phyloP scores from a whole-genome alignment of 2,888 invertebrate genomes.

The Dynastes tityus region DNA sequence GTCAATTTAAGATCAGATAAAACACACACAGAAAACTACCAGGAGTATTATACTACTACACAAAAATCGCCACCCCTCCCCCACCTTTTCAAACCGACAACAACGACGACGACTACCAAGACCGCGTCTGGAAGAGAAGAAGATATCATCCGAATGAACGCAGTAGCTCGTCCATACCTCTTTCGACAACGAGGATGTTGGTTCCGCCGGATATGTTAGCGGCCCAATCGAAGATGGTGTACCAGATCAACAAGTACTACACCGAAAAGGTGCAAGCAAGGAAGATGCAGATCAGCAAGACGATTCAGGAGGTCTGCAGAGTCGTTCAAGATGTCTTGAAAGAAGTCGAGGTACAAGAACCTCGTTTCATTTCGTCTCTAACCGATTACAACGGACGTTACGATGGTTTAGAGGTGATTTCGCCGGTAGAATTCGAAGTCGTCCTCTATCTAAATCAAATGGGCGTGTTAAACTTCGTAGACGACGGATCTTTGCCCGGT shows the following conservation, averaged over 20 bases:
- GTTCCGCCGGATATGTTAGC: slow-evolving; percentile 95
- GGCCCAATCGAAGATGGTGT: slow-evolving; percentile 94
- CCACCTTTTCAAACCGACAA: slow-evolving; percentile 34
- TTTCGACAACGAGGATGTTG: slow-evolving; percentile 78
- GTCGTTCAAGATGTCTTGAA: slow-evolving; percentile 95
- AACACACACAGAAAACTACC: slow-evolving; percentile 45
- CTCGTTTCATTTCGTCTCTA: slow-evolving; percentile 92
- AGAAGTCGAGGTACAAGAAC: slow-evolving; percentile 96
- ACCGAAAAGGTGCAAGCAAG: slow-evolving; percentile 91
- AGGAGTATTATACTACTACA: slow-evolving; percentile 1
- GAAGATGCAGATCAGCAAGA: slow-evolving; percentile 89
- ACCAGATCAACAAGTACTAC: slow-evolving; percentile 95
- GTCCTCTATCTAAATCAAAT: slow-evolving; percentile 96
- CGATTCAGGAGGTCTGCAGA: slow-evolving; percentile 91
- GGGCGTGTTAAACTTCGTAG: slow-evolving; percentile 98
- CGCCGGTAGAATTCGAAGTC: slow-evolving; percentile 95
- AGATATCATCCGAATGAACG: slow-evolving; percentile 61
- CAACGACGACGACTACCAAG: slow-evolving; percentile 37
- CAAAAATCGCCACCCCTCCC: slow-evolving; percentile 56
- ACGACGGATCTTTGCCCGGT: slow-evolving; percentile 94
- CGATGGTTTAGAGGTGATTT: slow-evolving; percentile 94
- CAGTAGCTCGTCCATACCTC: slow-evolving; percentile 58
- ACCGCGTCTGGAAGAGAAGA: slow-evolving; percentile 51
- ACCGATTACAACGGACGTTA: slow-evolving; percentile 91
- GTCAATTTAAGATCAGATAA: slow-evolving; percentile 59